Conservation (phyloP, 2,797 vertebrate species). For the Ciconia nigra region DNA sequence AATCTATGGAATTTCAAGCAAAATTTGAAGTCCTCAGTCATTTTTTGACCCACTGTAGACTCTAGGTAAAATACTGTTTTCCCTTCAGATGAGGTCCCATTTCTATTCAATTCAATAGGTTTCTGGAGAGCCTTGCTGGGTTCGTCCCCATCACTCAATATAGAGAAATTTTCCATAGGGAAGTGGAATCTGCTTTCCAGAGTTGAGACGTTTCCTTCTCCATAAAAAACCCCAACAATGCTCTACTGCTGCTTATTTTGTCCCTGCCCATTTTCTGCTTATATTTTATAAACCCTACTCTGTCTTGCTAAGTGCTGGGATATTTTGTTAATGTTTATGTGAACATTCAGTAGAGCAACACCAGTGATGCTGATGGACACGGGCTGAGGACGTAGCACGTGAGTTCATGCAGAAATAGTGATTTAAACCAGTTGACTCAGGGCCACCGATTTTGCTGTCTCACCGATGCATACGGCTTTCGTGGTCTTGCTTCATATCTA, state of each 20-base stretch:
- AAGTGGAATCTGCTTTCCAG: not conserved
- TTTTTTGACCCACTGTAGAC: not conserved
- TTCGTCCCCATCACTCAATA: not conserved
- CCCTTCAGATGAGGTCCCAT: not conserved
- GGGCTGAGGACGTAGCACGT: accelerated
- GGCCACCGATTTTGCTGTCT: not conserved
- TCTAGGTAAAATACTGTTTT: not conserved
- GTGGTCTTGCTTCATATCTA: not conserved
- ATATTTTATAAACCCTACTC: not conserved
- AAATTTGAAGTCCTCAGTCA: not conserved
- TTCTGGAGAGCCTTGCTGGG: not conserved
- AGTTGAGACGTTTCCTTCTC: not conserved
- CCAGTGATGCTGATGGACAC: not conserved
- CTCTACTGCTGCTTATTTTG: not conserved
- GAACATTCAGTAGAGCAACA: not conserved
- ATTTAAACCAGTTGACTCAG: not conserved
- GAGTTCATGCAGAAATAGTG: not conserved
- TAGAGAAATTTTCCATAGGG: not conserved
- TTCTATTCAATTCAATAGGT: not conserved
- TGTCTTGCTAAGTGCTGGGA: not conserved
- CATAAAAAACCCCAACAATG: accelerated
- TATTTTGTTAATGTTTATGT: not conserved
- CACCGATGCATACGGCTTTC: accelerated
- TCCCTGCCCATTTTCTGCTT: not conserved
- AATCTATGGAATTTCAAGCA: not conserved